A percentile compares a stretch with the other conserved stretches of the same genome.
These are phyloP conservation scores for Sardinella longiceps DNA, from an alignment of 2,797 vertebrate species.

Conservation along the genomic window DNA sequence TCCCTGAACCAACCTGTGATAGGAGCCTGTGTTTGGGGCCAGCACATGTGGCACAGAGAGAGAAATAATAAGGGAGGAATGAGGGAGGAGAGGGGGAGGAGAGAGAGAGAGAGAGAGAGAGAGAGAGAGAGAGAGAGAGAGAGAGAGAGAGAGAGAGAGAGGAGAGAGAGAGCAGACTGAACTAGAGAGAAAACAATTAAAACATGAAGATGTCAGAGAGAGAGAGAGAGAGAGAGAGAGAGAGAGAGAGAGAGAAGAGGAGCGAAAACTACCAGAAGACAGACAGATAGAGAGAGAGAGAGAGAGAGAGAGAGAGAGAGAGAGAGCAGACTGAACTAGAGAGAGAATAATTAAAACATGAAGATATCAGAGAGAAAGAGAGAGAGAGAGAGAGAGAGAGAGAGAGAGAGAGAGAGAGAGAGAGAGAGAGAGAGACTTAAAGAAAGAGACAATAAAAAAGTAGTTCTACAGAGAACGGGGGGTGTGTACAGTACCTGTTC, in stretches of 20 bases:
- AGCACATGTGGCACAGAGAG: not conserved
- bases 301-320: not conserved
- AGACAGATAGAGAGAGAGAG: not conserved
- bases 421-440: not conserved
- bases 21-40: constrained; percentile 13
- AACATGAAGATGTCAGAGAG: too few relatives aligned
- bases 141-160: not conserved
- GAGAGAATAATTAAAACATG: too few relatives aligned
- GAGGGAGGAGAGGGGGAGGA: not conserved
- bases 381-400: not conserved
- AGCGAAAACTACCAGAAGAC: too few relatives aligned
- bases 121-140: not conserved
- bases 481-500: constrained; percentile 74
- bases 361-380: too few relatives aligned
- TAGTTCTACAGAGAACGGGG: not conserved
- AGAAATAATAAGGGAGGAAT: not conserved
- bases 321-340: not conserved
- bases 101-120: not conserved
- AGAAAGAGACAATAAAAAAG: not conserved
- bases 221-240: not conserved
- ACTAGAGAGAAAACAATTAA: too few relatives aligned
- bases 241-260: not conserved
- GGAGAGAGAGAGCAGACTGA: not conserved
- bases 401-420: not conserved
- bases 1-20: constrained; percentile 6